Base-by-base conservation (phyloP, 2,888 invertebrate genomes). In the Physocephala rufipes region DNA sequence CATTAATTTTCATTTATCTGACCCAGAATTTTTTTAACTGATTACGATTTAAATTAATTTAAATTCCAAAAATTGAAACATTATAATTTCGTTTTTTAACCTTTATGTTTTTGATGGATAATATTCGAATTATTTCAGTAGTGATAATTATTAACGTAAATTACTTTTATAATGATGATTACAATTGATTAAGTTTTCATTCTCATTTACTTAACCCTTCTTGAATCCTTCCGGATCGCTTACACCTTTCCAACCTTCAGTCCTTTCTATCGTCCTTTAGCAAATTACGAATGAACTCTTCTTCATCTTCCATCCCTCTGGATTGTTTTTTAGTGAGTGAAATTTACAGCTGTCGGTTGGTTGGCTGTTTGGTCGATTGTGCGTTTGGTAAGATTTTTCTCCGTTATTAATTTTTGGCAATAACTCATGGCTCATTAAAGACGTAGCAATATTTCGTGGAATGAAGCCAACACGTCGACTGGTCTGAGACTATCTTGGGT, bases 401-500 rank as follows among this genome's bases (percentile, higher is more conserved):
- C 68, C 43, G 68, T 68, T 68, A 68, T 68, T 68, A 68, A 68
- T 68, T 62, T 68, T 68, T 53, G 62, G 68, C 68, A 61, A 68
- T 68, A 68, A 68, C 68, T 68, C 68, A 68, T 61, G 19, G 68
- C 68, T 61, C 68, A 68, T 68, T 68, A 68, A 68, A 67, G 47
- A 36, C 36, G 36, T 21, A 47, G 59, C 47, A 67, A 30, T 51
- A 36, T 16, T 58, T 58, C 58, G 58, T 58, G 58, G 58, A 58
- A 58, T 28, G 24, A 24, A 24, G 19, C 49, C 49, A 49, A n/a
- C 49, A 16, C 13, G 19, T n/a, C 49, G 49, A n/a, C 19, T 15
- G 21, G 24, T 24, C 12, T 9, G 36, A 4, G 36, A 9, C 36
- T 36, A 36, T 36, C 9, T 9, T 36, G 36, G 36, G 36, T 9